These are phyloP conservation scores for Drosophila leontia DNA, from an alignment of 1,140 invertebrate species.

Conservation along the genomic window DNA sequence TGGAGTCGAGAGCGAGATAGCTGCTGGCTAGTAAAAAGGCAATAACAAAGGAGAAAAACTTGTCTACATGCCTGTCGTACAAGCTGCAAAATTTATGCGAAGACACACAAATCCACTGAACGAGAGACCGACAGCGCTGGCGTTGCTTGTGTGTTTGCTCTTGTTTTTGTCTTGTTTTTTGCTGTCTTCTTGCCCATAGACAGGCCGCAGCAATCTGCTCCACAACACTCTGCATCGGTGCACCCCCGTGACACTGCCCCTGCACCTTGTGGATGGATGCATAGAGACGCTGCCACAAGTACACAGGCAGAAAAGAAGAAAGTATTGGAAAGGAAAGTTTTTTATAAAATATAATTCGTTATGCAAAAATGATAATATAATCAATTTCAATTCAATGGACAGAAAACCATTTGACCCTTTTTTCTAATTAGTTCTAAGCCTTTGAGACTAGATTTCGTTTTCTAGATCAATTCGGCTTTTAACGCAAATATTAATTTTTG, in stretches of 20 bases:
- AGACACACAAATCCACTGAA: slow-evolving; percentile 84
- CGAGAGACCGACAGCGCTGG: slow-evolving; percentile 75
- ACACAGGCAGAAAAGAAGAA: slow-evolving; percentile 9
- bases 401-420: background rate
- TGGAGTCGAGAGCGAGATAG: slow-evolving; percentile 31
- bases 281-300: slow-evolving; percentile 35
- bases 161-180: slow-evolving; percentile 13
- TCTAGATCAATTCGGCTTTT: background rate
- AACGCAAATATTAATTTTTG: background rate
- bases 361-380: no score
- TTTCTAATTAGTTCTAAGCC: background rate
- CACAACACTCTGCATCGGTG: slow-evolving; percentile 12
- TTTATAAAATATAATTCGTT: no score
- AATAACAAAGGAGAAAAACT: slow-evolving; percentile 61
- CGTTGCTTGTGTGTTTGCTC: slow-evolving; percentile 23
- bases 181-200: slow-evolving; percentile 32
- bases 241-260: background rate
- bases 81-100: slow-evolving; percentile 84
- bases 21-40: slow-evolving; percentile 44
- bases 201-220: slow-evolving; percentile 29
- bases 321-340: no score
- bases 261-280: slow-evolving; percentile 40
- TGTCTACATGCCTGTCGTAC: slow-evolving; percentile 77
- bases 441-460: no score
- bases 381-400: no score